Conservation (phyloP, 2,113 vertebrate genomes). For the Ictalurus furcatus region DNA sequence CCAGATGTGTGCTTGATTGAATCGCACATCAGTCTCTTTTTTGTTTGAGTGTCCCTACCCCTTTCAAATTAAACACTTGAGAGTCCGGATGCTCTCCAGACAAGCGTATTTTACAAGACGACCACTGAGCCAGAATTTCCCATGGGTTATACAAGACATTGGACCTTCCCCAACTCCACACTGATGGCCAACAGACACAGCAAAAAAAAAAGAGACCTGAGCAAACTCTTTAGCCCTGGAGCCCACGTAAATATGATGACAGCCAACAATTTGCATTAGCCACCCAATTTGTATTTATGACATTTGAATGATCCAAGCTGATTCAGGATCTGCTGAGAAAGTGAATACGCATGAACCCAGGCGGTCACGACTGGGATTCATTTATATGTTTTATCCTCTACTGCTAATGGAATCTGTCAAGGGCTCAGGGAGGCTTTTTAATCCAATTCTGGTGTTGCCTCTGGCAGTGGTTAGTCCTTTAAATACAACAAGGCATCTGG, state of each 20-base stretch:
- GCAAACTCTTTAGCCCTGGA: neutral
- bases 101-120: conserved; percentile 23
- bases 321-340: conserved; percentile 25
- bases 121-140: conserved; percentile 15
- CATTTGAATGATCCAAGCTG: conserved; percentile 18
- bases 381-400: neutral
- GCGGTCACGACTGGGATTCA: neutral
- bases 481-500: conserved; percentile 15
- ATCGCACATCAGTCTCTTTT: neutral
- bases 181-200: conserved; percentile 12
- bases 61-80: conserved; percentile 17
- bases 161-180: neutral
- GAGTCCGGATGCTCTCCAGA: conserved; percentile 28
- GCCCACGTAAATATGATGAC: neutral
- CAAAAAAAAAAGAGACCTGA: conserved; percentile 4
- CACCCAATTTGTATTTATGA: conserved; percentile 27
- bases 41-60: neutral
- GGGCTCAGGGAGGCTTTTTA: conserved; percentile 2
- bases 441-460: conserved; percentile 14
- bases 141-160: neutral
- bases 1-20: conserved; percentile 20
- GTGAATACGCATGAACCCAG: neutral
- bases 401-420: conserved; percentile 21
- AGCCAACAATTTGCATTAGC: conserved; percentile 17
- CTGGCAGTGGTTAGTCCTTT: conserved; percentile 10